These are phyloP conservation scores for Saccostrea glomerata DNA, from an alignment of 1,140 invertebrate genomes.

Conservation along the genomic window DNA sequence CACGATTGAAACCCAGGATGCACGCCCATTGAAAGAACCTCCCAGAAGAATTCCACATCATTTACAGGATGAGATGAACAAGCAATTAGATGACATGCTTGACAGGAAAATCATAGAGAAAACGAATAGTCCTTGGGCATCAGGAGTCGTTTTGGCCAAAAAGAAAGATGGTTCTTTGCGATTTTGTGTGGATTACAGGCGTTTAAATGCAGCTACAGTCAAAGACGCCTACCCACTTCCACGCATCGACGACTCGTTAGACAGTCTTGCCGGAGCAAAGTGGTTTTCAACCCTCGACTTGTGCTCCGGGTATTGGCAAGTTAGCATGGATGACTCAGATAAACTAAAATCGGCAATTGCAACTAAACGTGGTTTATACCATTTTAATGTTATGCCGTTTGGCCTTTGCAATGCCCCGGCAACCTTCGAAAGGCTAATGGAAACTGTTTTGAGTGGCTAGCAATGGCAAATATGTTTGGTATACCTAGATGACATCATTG, in stretches of 20 bases:
- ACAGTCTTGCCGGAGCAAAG: slow-evolving; percentile 22
- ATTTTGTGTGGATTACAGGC: slow-evolving; percentile 80
- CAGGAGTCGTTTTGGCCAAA: slow-evolving; percentile 79
- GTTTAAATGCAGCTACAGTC: slow-evolving; percentile 52
- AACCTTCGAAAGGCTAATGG: slow-evolving; percentile 65
- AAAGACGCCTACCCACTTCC: slow-evolving; percentile 50
- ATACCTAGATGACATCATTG: slow-evolving; percentile 59
- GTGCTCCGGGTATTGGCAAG: slow-evolving; percentile 41
- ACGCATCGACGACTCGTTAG: slow-evolving; percentile 31
- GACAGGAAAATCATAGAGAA: slow-evolving; percentile 64
- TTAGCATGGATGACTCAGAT: slow-evolving; percentile 16
- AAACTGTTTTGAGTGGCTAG: slow-evolving; percentile 56
- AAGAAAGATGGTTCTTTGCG: slow-evolving; percentile 79
- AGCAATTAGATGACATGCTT: slow-evolving; percentile 31
- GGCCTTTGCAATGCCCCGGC: slow-evolving; percentile 58
- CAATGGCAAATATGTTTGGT: slow-evolving; percentile 43
- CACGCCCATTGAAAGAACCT: background rate
- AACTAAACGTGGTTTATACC: background rate
- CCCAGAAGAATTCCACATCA: background rate
- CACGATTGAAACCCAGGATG: slow-evolving; percentile 3
- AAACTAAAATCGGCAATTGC: slow-evolving; percentile 43
- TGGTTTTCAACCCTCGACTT: slow-evolving; percentile 43
- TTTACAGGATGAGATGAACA: slow-evolving; percentile 16
- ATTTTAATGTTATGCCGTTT: slow-evolving; percentile 58
- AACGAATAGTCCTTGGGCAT: slow-evolving; percentile 79